Evolutionary conservation across 1,140 invertebrate species (phyloP).

Genomic region (Probaryconus sp.): DNA sequence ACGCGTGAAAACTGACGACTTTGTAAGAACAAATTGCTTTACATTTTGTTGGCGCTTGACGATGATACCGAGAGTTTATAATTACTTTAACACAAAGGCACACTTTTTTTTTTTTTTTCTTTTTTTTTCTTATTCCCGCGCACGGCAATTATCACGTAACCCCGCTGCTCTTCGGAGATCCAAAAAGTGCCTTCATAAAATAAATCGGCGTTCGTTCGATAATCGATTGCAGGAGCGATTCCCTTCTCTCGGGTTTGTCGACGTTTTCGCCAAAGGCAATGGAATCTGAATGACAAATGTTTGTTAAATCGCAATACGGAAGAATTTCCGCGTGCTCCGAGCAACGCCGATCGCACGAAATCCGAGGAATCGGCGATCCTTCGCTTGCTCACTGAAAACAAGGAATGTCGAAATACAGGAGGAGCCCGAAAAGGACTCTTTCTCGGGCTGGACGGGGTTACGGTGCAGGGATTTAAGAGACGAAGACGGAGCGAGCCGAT

Average conservation of each 20-base stretch:
- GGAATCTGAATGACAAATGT: neutral
- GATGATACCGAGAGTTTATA: neutral
- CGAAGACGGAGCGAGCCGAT: neutral
- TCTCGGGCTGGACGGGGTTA: neutral
- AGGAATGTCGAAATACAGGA: slow-evolving; percentile 20
- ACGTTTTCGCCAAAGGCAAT: neutral
- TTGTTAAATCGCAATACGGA: slow-evolving; percentile 36
- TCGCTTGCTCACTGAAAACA: neutral
- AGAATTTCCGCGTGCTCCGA: slow-evolving; percentile 46
- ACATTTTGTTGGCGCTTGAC: neutral
- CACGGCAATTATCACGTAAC: slow-evolving; percentile 7
- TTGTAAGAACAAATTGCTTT: neutral
- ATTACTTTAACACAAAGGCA: neutral
- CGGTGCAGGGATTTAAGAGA: neutral
- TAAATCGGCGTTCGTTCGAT: slow-evolving; percentile 7
- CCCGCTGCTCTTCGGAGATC: slow-evolving; percentile 4
- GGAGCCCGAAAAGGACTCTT: neutral
- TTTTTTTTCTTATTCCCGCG: too few relatives aligned
- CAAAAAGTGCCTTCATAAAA: slow-evolving; percentile 22
- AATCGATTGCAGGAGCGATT: too few relatives aligned
- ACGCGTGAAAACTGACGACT: too few relatives aligned
- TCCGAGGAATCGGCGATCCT: slow-evolving; percentile 1
- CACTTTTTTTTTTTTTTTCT: too few relatives aligned
- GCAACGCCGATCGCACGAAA: slow-evolving; percentile 34
- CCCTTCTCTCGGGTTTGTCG: slow-evolving; percentile 2